phyloP scores from a whole-genome alignment of 2,888 invertebrate species.

The Drosophila falleni region DNA sequence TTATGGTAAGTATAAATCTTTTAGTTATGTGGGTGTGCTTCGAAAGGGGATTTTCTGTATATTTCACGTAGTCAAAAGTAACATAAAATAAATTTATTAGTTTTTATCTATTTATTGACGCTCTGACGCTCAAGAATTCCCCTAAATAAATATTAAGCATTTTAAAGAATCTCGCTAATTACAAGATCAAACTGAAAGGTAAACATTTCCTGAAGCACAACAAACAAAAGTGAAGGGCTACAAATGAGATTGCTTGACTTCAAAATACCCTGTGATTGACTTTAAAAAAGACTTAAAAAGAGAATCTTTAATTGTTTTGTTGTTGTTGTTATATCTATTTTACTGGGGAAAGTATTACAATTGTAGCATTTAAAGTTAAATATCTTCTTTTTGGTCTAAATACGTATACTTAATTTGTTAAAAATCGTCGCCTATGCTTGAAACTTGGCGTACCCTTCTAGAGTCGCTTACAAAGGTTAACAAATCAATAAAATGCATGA shows the following conservation, averaged over 20 bases:
- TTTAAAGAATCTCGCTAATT: conserved; percentile 27
- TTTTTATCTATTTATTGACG: conserved; percentile 5
- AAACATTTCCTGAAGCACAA: conserved; percentile 23
- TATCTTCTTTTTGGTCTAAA: neutral
- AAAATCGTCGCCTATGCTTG: neutral
- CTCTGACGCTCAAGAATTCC: conserved; percentile 6
- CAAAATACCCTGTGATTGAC: neutral
- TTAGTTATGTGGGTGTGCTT: neutral
- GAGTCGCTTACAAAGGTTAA: neutral
- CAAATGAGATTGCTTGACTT: neutral
- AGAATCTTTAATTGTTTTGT: neutral
- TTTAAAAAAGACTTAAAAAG: neutral
- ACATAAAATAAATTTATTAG: conserved; percentile 22
- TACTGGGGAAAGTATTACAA: too few relatives aligned
- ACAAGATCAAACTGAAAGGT: conserved; percentile 27
- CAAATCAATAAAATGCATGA: conserved; percentile 46
- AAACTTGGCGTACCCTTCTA: neutral
- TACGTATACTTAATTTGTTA: neutral
- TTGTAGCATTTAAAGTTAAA: too few relatives aligned
- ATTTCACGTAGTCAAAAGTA: neutral
- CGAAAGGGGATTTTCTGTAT: neutral
- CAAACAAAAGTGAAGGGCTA: conserved; percentile 17
- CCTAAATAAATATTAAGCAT: conserved; percentile 12
- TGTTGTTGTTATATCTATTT: too few relatives aligned
- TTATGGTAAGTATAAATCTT: conserved; percentile 7